Conservation (phyloP, 2,888 invertebrate species). For the Megalurothrips usitatus region DNA sequence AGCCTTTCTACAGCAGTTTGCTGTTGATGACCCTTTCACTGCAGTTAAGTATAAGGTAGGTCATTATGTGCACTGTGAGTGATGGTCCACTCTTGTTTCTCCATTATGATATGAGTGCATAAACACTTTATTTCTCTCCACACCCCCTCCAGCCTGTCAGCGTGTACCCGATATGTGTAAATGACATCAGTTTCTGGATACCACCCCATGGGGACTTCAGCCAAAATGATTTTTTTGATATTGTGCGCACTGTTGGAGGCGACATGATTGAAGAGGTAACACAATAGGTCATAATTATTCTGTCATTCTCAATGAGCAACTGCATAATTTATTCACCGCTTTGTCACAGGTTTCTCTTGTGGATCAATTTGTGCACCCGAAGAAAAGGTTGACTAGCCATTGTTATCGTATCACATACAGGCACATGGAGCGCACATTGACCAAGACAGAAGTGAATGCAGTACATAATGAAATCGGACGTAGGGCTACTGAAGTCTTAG, state of each 20-base stretch:
- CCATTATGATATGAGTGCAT: too few relatives aligned
- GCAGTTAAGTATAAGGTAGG: conserved; percentile 67
- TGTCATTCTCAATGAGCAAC: neutral
- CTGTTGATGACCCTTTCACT: conserved; percentile 62
- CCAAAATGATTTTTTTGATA: conserved; percentile 86
- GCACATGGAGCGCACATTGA: conserved; percentile 84
- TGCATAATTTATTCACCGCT: too few relatives aligned
- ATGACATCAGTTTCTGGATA: conserved; percentile 97
- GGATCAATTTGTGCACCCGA: conserved; percentile 84
- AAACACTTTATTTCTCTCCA: conserved; percentile 33
- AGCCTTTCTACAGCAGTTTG: conserved; percentile 88
- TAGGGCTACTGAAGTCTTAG: conserved; percentile 50
- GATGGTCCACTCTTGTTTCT: too few relatives aligned
- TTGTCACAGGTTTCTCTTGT: conserved; percentile 64
- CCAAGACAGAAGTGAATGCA: conserved; percentile 77
- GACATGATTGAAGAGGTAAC: conserved; percentile 88
- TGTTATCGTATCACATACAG: conserved; percentile 91
- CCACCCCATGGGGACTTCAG: conserved; percentile 64
- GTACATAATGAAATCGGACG: conserved; percentile 74
- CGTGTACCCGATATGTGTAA: conserved; percentile 76
- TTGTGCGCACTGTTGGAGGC: conserved; percentile 82
- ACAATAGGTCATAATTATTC: neutral
- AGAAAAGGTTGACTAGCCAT: conserved; percentile 74
- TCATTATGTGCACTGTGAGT: too few relatives aligned
- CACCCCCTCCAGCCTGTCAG: conserved; percentile 79